phyloP scores from a whole-genome alignment of 2,113 vertebrate species.

The Otis tarda region DNA sequence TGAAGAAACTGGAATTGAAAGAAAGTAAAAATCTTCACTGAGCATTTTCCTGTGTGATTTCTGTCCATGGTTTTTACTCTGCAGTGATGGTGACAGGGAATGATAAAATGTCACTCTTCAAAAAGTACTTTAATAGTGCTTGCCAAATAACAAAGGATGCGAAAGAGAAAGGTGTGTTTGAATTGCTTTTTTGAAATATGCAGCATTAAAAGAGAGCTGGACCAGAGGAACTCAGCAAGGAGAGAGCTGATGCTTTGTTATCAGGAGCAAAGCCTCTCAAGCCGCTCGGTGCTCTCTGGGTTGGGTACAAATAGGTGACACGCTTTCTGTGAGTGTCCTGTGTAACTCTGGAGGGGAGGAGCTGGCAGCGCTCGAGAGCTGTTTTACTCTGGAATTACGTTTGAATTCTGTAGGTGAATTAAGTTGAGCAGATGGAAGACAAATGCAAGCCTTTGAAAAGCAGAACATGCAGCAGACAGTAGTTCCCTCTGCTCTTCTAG shows the following conservation, averaged over 20 bases:
- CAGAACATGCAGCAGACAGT: background rate
- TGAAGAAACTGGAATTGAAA: background rate
- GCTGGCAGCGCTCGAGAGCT: background rate
- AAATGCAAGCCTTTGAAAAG: background rate
- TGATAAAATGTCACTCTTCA: background rate
- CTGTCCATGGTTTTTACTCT: background rate
- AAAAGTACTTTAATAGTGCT: background rate
- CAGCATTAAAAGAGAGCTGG: background rate
- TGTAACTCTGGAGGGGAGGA: background rate
- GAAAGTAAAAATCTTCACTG: background rate
- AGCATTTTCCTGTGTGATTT: background rate
- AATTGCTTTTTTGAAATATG: background rate
- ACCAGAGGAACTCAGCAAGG: accelerated
- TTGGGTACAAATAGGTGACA: background rate
- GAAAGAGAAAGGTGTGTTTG: background rate
- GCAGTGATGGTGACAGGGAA: background rate
- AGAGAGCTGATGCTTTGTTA: background rate
- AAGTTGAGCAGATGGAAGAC: background rate
- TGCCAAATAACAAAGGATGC: background rate
- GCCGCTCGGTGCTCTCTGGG: background rate
- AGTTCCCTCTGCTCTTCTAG: background rate
- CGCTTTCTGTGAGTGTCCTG: background rate
- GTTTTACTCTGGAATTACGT: background rate
- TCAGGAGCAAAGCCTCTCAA: background rate
- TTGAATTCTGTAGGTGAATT: background rate